phyloP scores from a whole-genome alignment of 1,140 invertebrate species.

The Drosophila funebris region DNA sequence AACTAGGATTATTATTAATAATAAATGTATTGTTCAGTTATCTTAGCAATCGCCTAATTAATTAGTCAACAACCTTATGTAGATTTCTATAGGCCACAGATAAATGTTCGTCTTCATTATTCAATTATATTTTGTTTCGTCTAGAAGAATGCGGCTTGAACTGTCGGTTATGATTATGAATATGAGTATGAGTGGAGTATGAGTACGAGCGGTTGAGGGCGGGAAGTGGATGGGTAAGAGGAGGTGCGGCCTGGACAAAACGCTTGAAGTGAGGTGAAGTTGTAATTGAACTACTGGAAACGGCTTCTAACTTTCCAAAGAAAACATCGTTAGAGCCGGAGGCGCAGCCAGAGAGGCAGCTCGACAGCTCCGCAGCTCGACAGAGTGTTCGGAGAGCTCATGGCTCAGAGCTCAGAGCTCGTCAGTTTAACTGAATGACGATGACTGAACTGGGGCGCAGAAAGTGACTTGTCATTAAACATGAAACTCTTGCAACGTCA shows the following conservation, averaged over 20 bases:
- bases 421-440: constrained; percentile 50
- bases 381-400: neutral
- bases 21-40: neutral
- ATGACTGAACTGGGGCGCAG: constrained; percentile 76
- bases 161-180: neutral
- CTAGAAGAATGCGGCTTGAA: constrained; percentile 10
- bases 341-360: constrained; percentile 12
- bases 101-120: constrained; percentile 9
- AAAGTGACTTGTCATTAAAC: constrained; percentile 81
- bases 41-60: constrained; percentile 2
- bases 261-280: constrained; percentile 70
- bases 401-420: neutral
- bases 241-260: constrained; percentile 50
- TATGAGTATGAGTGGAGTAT: neutral
- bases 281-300: constrained; percentile 80
- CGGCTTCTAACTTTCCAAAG: constrained; percentile 78
- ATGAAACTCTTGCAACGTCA: constrained; percentile 81
- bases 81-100: neutral
- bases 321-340: constrained; percentile 68
- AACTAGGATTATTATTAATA: neutral
- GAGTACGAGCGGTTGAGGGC: neutral
- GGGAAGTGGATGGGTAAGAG: neutral
- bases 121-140: constrained; percentile 5
- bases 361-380: constrained; percentile 11
- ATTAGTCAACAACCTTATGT: constrained; percentile 3